A percentile compares a stretch with the other conserved stretches of the same genome.
Conservation (phyloP, 2,797 vertebrate species). For the Rhabdophis nuchalis region DNA sequence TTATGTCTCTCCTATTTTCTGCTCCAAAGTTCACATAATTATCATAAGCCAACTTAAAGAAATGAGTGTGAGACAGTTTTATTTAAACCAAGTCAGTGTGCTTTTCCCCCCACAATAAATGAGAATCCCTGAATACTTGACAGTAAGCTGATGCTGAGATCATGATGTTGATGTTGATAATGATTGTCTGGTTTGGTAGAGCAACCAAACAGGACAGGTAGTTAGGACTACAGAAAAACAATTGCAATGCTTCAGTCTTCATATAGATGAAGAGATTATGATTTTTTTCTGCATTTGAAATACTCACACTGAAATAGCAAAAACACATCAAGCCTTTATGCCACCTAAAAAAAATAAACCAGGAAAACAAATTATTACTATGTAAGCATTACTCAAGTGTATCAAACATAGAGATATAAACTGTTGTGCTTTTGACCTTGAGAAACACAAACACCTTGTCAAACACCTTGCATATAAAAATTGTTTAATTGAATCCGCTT, state of each 20-base stretch:
- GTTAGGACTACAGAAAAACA: neutral
- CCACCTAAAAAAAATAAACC: neutral
- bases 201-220: neutral
- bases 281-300: neutral
- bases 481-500: neutral
- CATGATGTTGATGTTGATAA: neutral
- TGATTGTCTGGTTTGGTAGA: neutral
- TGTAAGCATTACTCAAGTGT: neutral
- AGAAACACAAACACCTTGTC: neutral
- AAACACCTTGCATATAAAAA: slow-evolving; percentile 21
- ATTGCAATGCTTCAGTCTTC: neutral
- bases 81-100: neutral
- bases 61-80: too few relatives aligned
- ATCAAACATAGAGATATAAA: neutral
- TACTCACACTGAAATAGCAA: neutral
- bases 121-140: neutral
- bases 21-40: neutral
- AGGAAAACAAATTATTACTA: neutral
- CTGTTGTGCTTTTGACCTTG: neutral
- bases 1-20: neutral
- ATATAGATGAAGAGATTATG: neutral
- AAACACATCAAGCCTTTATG: neutral
- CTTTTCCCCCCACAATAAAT: neutral
- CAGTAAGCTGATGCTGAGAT: neutral
- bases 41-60: neutral